These are phyloP conservation scores for Atherinomorus stipes DNA, from an alignment of 2,113 vertebrate species.

Conservation along the genomic window DNA sequence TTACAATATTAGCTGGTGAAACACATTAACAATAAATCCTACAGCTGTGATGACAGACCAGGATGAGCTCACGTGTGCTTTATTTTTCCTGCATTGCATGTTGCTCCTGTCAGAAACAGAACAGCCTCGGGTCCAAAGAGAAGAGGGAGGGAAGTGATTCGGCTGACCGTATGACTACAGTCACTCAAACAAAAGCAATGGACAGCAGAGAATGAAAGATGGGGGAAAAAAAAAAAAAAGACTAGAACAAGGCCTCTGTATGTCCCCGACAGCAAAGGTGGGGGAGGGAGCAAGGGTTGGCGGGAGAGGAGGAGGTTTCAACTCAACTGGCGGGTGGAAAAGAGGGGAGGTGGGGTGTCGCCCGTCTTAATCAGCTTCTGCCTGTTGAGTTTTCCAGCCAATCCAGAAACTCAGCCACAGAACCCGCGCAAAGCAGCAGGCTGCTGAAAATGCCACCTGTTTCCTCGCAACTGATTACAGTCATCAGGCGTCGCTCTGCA, in stretches of 20 bases:
- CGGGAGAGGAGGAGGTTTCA: constrained; percentile 47
- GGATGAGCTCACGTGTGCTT: constrained; percentile 41
- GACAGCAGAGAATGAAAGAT: constrained; percentile 58
- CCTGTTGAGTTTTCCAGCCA: constrained; percentile 44
- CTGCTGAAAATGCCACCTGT: constrained; percentile 56
- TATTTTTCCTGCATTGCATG: constrained; percentile 49
- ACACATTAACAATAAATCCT: not conserved
- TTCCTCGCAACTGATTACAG: constrained; percentile 17
- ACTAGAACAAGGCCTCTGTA: constrained; percentile 72
- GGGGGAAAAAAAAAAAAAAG: constrained; percentile 38
- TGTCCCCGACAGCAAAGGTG: constrained; percentile 42
- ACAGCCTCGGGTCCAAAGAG: constrained; percentile 67
- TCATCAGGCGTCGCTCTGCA: constrained; percentile 19
- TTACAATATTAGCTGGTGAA: not conserved
- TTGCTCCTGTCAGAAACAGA: constrained; percentile 71
- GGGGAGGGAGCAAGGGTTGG: constrained; percentile 55
- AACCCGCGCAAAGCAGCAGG: constrained; percentile 14
- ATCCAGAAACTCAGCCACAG: constrained; percentile 32
- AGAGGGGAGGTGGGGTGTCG: constrained; percentile 42
- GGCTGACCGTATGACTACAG: constrained; percentile 70
- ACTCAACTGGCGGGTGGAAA: constrained; percentile 48
- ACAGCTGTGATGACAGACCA: constrained; percentile 19
- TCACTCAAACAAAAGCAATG: constrained; percentile 75
- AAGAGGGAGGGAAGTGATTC: constrained; percentile 30
- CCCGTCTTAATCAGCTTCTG: constrained; percentile 64